These are phyloP conservation scores for Onthophagus sagittarius DNA, from an alignment of 2,888 invertebrate genomes.

Conservation along the genomic window DNA sequence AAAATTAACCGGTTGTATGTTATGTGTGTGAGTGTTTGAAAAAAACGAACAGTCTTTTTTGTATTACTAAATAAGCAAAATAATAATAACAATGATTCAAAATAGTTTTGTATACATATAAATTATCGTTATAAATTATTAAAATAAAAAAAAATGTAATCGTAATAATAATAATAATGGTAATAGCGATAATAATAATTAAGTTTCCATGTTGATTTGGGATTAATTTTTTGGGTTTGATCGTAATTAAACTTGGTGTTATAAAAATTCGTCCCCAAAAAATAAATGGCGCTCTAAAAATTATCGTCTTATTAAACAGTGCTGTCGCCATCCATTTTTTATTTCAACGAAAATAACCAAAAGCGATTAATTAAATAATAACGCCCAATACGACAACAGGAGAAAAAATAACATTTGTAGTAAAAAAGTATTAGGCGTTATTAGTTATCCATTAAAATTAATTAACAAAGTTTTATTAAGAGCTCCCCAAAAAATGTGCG, in stretches of 20 bases:
- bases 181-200: constrained; percentile 13
- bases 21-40: neutral
- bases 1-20: neutral
- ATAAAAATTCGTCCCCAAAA: neutral
- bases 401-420: neutral
- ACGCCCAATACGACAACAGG: neutral
- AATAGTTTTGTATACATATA: constrained; percentile 25
- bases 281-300: neutral
- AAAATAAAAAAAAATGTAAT: constrained; percentile 17
- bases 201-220: neutral
- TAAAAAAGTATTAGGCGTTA: neutral
- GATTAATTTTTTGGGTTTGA: neutral
- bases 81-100: constrained; percentile 24
- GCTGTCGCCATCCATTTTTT: too few relatives aligned
- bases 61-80: constrained; percentile 22
- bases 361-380: neutral
- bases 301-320: too few relatives aligned
- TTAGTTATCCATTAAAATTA: neutral
- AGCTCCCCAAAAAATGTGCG: neutral
- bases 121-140: constrained; percentile 19
- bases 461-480: neutral
- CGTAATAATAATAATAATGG: constrained; percentile 18
- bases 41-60: neutral
- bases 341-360: too few relatives aligned
- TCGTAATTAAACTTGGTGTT: neutral